Conservation (phyloP, 2,888 invertebrate genomes). For the Drosophila kuntzei region DNA sequence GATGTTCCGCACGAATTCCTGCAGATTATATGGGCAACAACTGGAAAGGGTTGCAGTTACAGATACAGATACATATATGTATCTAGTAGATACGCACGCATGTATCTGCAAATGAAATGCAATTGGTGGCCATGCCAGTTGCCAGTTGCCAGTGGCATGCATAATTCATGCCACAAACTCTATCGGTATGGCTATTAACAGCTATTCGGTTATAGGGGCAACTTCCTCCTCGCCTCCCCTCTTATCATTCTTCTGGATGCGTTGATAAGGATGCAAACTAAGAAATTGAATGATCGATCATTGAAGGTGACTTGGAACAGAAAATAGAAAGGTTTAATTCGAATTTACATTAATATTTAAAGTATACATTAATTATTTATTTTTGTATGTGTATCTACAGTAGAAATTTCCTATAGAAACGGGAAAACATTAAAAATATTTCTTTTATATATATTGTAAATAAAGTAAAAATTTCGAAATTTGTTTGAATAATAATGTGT, state of each 20-base stretch:
- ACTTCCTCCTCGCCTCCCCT: neutral
- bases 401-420: neutral
- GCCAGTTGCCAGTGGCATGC: constrained; percentile 47
- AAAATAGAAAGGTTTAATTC: neutral
- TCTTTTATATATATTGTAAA: too few relatives aligned
- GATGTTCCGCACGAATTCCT: constrained; percentile 61
- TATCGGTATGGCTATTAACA: constrained; percentile 34
- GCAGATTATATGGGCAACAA: constrained; percentile 28
- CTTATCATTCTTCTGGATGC: neutral
- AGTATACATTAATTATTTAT: neutral
- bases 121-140: constrained; percentile 53
- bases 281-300: constrained; percentile 17
- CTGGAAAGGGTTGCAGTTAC: constrained; percentile 40
- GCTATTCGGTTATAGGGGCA: constrained; percentile 17
- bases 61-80: constrained; percentile 17
- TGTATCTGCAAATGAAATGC: constrained; percentile 59
- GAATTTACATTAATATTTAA: neutral
- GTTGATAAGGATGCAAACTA: constrained; percentile 26
- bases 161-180: constrained; percentile 60
- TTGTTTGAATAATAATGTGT: too few relatives aligned
- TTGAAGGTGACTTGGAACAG: neutral
- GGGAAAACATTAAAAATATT: neutral
- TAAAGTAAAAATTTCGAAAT: too few relatives aligned
- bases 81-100: constrained; percentile 24
- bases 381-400: neutral